Evolutionary conservation across 2,113 vertebrate species (phyloP).

Genomic region (Theristicus caerulescens): DNA sequence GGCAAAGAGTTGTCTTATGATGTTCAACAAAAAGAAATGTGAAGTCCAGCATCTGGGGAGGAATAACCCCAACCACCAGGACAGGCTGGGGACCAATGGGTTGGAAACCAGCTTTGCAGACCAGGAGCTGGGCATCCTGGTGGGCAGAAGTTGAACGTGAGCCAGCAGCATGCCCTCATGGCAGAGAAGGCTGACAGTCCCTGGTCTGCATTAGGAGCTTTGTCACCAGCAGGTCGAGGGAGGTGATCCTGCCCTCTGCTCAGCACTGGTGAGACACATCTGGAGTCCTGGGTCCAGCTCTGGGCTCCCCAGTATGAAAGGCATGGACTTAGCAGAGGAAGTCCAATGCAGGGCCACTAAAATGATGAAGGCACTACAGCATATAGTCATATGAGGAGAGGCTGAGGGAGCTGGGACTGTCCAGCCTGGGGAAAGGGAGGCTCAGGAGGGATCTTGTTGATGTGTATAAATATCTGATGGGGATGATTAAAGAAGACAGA

Average conservation of each 20-base stretch:
- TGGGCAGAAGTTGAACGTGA: fast-evolving
- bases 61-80: background rate
- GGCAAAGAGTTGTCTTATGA: background rate
- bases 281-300: background rate
- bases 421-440: background rate
- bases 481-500: background rate
- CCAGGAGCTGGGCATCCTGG: background rate
- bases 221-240: fast-evolving
- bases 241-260: background rate
- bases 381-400: background rate
- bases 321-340: background rate
- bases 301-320: too few relatives aligned
- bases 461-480: background rate
- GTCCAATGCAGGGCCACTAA: background rate
- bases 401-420: background rate
- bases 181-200: background rate
- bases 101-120: background rate
- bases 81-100: background rate
- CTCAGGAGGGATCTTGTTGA: background rate
- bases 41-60: background rate
- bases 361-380: background rate
- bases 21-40: background rate
- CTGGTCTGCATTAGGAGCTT: background rate
- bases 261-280: background rate
- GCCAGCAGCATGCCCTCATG: fast-evolving